Conservation (phyloP, 2,113 vertebrate species). For the Mus pahari region DNA sequence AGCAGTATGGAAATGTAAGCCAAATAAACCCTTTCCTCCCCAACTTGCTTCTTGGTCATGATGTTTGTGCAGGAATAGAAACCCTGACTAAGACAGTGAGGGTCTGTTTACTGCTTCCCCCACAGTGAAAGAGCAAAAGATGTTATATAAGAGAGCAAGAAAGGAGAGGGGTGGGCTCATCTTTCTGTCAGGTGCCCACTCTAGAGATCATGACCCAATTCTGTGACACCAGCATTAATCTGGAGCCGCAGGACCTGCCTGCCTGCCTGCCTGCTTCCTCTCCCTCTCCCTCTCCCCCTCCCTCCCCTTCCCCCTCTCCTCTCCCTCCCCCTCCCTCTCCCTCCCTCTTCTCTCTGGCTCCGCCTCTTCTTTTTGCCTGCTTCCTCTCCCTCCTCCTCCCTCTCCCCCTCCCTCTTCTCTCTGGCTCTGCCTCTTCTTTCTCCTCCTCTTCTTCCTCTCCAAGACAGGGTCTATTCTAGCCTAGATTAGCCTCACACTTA, state of each 20-base stretch:
- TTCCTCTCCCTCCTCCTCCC: not conserved
- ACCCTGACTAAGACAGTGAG: too few species aligned
- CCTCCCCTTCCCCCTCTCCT: too few species aligned
- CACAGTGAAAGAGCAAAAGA: not conserved
- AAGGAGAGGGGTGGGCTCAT: too few species aligned
- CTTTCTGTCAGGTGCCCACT: not conserved
- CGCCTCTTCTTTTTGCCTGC: too few species aligned
- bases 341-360: too few species aligned
- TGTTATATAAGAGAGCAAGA: not conserved
- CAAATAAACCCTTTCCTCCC: too few species aligned
- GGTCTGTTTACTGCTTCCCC: not conserved
- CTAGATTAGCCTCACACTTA: not conserved
- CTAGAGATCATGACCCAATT: fast-evolving
- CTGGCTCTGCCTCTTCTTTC: not conserved
- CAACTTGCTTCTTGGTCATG: too few species aligned
- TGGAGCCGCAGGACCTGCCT: not conserved
- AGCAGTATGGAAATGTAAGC: too few species aligned
- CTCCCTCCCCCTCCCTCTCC: too few species aligned
- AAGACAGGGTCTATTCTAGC: not conserved
- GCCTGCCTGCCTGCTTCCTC: not conserved
- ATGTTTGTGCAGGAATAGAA: too few species aligned
- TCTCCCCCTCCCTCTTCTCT: not conserved
- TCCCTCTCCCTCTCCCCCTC: not conserved
- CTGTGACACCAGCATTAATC: not conserved
- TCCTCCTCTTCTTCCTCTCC: not conserved